These are phyloP conservation scores for Phoebastria nigripes DNA, from an alignment of 2,797 vertebrate species.

Conservation along the genomic window DNA sequence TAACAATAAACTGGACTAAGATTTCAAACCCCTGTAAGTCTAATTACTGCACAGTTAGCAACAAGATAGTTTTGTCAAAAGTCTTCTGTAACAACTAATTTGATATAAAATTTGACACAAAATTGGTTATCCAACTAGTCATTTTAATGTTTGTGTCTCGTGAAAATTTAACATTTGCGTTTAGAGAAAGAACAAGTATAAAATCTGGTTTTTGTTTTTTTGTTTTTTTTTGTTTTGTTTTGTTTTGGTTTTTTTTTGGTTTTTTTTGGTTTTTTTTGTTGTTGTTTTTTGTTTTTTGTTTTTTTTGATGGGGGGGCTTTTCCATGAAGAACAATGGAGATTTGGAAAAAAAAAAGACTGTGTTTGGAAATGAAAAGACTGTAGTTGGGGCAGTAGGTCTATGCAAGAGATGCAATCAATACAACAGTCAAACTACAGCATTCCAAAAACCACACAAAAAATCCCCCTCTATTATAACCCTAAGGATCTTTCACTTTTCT, in stretches of 20 bases:
- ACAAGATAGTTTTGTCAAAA: not conserved
- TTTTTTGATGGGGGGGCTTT: fast-evolving
- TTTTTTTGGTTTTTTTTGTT: no score
- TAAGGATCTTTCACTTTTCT: not conserved
- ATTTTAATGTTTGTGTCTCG: not conserved
- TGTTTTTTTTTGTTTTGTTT: no score
- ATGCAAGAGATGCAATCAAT: no score
- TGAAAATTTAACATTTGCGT: not conserved
- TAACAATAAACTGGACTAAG: not conserved
- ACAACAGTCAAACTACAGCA: no score
- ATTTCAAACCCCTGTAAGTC: not conserved
- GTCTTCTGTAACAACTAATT: not conserved
- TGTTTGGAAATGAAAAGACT: not conserved
- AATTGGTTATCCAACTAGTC: not conserved
- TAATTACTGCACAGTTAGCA: not conserved
- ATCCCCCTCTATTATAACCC: not conserved
- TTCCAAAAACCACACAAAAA: no score
- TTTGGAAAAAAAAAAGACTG: not conserved
- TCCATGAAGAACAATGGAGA: not conserved
- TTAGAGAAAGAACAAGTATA: not conserved
- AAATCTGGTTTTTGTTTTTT: not conserved
- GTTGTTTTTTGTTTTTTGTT: no score
- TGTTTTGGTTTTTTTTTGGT: no score
- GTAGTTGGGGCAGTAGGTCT: no score
- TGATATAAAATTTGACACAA: not conserved